Evolutionary conservation across 1,140 invertebrate species (phyloP), one percentile per base, ranked within the genome.

Genomic region (Drosophila orosa): DNA sequence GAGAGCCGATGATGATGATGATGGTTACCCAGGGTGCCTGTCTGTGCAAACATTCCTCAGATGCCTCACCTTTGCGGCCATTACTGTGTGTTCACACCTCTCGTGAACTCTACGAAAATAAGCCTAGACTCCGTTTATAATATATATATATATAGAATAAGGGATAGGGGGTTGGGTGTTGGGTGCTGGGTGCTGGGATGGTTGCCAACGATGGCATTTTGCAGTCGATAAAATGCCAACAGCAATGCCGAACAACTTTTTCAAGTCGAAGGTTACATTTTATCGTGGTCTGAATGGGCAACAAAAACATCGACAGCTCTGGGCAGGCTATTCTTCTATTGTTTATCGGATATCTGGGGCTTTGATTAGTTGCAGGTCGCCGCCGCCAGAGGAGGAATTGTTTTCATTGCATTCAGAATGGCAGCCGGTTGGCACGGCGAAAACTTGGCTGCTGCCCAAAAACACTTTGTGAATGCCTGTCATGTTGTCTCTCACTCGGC

Each of bases 181-280:
- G 47, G 13, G 59, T n/a, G n/a, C n/a, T n/a, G n/a, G n/a, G n/a
- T n/a, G n/a, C 5, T 33, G 59, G 19, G 58, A 69, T 27, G 50
- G 45, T 17, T 71, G 65, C 67, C 67, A 71, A 35, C 19, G 65
- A 56, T 83, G 71, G 76, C 61, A 80, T 55, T 80, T 80, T 77
- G 62, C 81, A 85, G 76, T 75, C 71, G 71, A 83, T 79, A 71
- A 83, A 83, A 78, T 63, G 76, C 76, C 78, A 84, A 67, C 61
- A 59, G 80, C 69, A 72, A 55, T 50, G 60, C 56, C 63, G 40
- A 59, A 63, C 56, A 76, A 75, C 74, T 75, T 71, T 86, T 87
- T 87, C 84, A 87, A 87, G 84, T 87, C 83, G 83, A 87, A 87
- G 83, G 83, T 87, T 87, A 77, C 55, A 89, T 87, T 79, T 73